phyloP scores from a whole-genome alignment of 2,797 vertebrate genomes.

The Argya squamiceps region DNA sequence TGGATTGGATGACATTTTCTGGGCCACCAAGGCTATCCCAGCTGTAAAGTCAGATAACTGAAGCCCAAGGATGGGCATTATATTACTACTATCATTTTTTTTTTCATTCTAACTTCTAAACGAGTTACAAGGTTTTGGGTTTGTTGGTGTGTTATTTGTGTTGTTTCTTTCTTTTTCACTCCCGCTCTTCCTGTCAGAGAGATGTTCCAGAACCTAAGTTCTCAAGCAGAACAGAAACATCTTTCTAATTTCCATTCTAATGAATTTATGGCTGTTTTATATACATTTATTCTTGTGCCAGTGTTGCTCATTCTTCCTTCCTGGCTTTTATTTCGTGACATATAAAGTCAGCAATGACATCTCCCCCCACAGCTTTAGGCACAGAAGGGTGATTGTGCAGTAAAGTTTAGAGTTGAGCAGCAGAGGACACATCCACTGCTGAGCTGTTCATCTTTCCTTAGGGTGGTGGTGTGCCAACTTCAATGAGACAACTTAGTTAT shows the following conservation, averaged over 20 bases:
- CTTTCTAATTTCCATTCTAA: not conserved
- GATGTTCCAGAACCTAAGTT: not conserved
- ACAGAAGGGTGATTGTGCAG: not conserved
- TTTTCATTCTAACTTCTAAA: not conserved
- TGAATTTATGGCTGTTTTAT: not conserved
- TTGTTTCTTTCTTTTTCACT: not conserved
- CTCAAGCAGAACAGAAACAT: not conserved
- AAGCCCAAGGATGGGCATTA: not conserved
- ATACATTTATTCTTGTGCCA: not conserved
- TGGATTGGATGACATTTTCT: not conserved
- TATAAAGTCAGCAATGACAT: not conserved
- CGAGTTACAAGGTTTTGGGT: not conserved
- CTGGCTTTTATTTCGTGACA: not conserved
- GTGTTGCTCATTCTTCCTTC: not conserved
- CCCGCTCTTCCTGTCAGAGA: not conserved
- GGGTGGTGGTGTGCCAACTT: not conserved
- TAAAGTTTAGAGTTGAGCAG: not conserved
- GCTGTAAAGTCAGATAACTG: not conserved
- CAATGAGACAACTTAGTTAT: not conserved
- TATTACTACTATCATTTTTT: not conserved
- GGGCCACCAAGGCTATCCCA: not conserved
- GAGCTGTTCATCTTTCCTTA: not conserved
- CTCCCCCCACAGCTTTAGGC: not conserved
- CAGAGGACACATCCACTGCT: not conserved
- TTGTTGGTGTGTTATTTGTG: not conserved